These are phyloP conservation scores for Danaus melanippus DNA, from an alignment of 1,140 invertebrate species.

Conservation along the genomic window DNA sequence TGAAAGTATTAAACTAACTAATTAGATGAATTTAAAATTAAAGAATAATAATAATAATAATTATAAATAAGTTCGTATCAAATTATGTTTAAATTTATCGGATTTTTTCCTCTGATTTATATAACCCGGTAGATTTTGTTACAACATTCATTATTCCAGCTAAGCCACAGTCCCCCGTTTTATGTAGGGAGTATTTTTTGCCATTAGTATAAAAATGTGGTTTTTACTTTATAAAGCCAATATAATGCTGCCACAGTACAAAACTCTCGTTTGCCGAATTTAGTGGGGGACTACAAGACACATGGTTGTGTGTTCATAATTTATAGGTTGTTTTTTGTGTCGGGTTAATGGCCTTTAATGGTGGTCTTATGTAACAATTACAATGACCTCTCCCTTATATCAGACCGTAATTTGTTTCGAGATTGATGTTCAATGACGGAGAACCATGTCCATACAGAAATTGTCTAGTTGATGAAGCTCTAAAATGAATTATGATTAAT, in stretches of 20 bases:
- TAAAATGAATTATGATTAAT: too few species aligned
- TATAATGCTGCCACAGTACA: slow-evolving; percentile 15
- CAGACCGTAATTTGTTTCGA: slow-evolving; percentile 24
- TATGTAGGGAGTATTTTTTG: slow-evolving; percentile 16
- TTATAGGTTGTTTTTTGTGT: slow-evolving; percentile 28
- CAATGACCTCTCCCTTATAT: slow-evolving; percentile 21
- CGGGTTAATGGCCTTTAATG: slow-evolving; percentile 28
- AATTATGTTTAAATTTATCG: too few species aligned
- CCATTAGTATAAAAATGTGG: slow-evolving; percentile 21
- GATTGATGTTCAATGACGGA: slow-evolving; percentile 19
- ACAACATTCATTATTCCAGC: background rate
- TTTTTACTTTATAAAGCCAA: slow-evolving; percentile 18
- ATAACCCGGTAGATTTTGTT: background rate
- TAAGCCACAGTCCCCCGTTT: slow-evolving; percentile 9
- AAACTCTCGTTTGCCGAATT: slow-evolving; percentile 23
- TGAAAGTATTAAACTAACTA: too few species aligned
- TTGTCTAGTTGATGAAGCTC: background rate
- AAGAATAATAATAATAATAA: too few species aligned
- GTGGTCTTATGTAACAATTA: slow-evolving; percentile 30
- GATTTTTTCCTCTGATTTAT: too few species aligned
- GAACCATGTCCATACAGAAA: slow-evolving; percentile 1
- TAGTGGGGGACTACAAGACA: slow-evolving; percentile 22
- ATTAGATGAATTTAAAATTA: too few species aligned
- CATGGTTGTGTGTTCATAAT: slow-evolving; percentile 20
- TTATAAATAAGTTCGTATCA: too few species aligned